Evolutionary conservation across 2,113 vertebrate species (phyloP), one percentile per base, ranked within the genome.

Genomic region (Muscicapa adusta): DNA sequence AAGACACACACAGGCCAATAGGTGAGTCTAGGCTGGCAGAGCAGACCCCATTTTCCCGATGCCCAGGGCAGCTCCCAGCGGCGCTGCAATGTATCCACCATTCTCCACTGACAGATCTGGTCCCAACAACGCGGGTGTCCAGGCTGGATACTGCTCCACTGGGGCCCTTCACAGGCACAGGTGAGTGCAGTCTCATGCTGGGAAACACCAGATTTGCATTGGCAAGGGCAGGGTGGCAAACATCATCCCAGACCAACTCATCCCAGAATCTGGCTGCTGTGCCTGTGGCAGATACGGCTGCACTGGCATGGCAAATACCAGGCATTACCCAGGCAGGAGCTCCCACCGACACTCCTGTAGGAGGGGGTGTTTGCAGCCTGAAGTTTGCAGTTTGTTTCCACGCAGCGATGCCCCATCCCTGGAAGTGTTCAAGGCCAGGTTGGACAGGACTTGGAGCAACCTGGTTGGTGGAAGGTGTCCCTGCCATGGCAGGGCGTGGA

Each of bases 311-410:
- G 15, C 58, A 24, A 51, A 38, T 8, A 11, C 3, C 3, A 4
- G 67, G 4, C 8, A n/a, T 14, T 8, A 40, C 6, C 29, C 17
- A 4, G 51, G 38, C 54, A 34, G 43, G n/a, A 58, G 20, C 45
- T 43, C 29, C 19, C 3, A 0, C 5, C 38, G 57, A 2, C 11
- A 12, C 6, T 1, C 33, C 33, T 24, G 7, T 14, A 12, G 10
- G 3, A 6, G 19, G 4, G 4, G 6, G 12, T 2, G 0, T 10
- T 22, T 20, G 8, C 7, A 36, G 66, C 71, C 61, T 14, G 5
- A 1, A 11, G 29, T 13, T 47, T 7, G 33, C 50, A 22, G 8
- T 4, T 54, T 4, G 17, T 9, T 24, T 18, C n/a, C n/a, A 47
- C 8, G 2, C 40, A 15, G n/a, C 14, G 47, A 22, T 18, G 20